Conservation (phyloP, 2,888 invertebrate species). For the Leucania comma region DNA sequence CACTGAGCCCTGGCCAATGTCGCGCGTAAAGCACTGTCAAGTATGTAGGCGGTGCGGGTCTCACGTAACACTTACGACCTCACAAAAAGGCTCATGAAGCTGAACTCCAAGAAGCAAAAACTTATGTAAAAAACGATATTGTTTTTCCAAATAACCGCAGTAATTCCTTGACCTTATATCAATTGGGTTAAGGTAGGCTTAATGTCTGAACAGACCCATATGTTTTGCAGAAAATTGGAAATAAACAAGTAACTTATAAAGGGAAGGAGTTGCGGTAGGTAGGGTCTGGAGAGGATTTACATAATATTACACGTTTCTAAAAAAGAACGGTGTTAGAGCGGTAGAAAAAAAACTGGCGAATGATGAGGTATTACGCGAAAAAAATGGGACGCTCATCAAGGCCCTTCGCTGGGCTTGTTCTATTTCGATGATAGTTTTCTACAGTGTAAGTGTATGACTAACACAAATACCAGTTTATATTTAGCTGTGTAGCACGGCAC, state of each 20-base stretch:
- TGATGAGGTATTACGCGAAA: conserved; percentile 46
- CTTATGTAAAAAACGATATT: conserved; percentile 26
- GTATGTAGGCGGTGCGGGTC: conserved; percentile 49
- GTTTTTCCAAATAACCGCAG: conserved; percentile 10
- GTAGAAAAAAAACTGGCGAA: conserved; percentile 28
- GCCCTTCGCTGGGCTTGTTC: conserved; percentile 69
- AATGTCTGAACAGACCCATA: conserved; percentile 8
- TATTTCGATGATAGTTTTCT: conserved; percentile 68
- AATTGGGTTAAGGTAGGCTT: conserved; percentile 48
- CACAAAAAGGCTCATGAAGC: conserved; percentile 45
- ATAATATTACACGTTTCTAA: conserved; percentile 40
- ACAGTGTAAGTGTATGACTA: conserved; percentile 69
- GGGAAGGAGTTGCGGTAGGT: conserved; percentile 15
- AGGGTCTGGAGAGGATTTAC: conserved; percentile 36
- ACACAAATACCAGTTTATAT: conserved; percentile 72
- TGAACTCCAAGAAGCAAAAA: conserved; percentile 52
- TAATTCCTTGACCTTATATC: conserved; percentile 46
- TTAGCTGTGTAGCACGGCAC: conserved; percentile 69
- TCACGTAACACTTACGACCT: conserved; percentile 57
- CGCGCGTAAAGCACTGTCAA: conserved; percentile 42
- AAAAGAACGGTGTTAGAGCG: conserved; percentile 30
- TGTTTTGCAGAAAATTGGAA: conserved; percentile 23
- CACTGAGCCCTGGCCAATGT: conserved; percentile 56
- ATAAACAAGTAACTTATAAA: conserved; percentile 34
- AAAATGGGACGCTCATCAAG: conserved; percentile 66